phyloP scores from a whole-genome alignment of 2,797 vertebrate genomes.

The Cryptoprocta ferox region DNA sequence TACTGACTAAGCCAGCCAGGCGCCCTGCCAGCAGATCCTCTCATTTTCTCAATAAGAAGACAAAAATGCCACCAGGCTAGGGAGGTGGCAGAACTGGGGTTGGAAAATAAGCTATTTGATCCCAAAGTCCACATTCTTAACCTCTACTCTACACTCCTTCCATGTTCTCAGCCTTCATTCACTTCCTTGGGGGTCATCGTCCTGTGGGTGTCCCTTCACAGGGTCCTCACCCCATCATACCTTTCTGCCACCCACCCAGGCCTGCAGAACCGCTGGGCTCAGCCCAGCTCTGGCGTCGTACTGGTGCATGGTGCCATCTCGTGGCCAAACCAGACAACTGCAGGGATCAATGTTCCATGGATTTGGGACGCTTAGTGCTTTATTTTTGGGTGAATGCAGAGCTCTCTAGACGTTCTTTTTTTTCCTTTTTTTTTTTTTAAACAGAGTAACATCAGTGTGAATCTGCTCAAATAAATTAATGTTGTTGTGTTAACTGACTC shows the following conservation, averaged over 20 bases:
- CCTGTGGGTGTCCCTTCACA: background rate
- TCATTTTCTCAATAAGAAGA: background rate
- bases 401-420: background rate
- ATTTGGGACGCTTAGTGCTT: background rate
- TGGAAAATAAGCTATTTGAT: background rate
- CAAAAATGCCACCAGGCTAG: background rate
- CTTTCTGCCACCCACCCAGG: background rate
- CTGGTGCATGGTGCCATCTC: slow-evolving; percentile 17
- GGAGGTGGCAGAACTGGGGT: background rate
- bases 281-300: accelerated
- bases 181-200: background rate
- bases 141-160: background rate
- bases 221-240: accelerated
- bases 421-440: background rate
- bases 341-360: accelerated
- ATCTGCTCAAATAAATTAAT: background rate
- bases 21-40: background rate
- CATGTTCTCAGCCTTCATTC: background rate
- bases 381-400: background rate
- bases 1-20: background rate
- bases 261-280: accelerated
- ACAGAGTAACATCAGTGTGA: background rate
- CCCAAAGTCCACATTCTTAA: background rate
- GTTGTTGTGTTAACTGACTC: background rate
- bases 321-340: background rate